Conservation (phyloP, 2,113 vertebrate genomes). For the Anolis sagrei region DNA sequence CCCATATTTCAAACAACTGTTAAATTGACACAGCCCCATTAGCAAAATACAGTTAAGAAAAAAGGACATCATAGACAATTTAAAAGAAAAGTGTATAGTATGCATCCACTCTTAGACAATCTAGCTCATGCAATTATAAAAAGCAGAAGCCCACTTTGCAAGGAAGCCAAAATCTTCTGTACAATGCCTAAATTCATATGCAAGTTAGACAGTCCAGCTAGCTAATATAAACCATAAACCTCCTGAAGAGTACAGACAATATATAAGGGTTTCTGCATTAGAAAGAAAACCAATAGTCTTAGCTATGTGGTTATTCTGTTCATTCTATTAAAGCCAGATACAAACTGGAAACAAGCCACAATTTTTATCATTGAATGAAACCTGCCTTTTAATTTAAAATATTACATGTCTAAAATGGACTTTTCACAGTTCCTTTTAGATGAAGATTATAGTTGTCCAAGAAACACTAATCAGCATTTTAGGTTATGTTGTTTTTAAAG, state of each 20-base stretch:
- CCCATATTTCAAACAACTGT: neutral
- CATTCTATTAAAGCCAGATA: conserved; percentile 41
- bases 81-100: neutral
- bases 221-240: neutral
- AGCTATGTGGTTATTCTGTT: conserved; percentile 24
- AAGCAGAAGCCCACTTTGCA: neutral
- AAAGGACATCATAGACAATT: neutral
- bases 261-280: neutral
- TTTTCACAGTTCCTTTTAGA: neutral
- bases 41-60: neutral
- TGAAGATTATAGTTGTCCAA: conserved; percentile 21
- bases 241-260: neutral
- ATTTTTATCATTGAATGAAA: conserved; percentile 3
- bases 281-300: neutral
- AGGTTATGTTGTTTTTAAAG: conserved; percentile 6
- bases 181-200: neutral
- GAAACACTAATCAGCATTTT: conserved; percentile 30
- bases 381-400: conserved; percentile 24
- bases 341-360: conserved; percentile 24
- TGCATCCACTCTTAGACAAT: neutral
- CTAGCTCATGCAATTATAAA: neutral
- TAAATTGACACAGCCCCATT: neutral
- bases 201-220: neutral
- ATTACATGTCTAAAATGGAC: neutral
- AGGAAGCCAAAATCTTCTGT: neutral